Base-by-base conservation (phyloP, 2,797 vertebrate species). In the Lutjanus argentimaculatus region DNA sequence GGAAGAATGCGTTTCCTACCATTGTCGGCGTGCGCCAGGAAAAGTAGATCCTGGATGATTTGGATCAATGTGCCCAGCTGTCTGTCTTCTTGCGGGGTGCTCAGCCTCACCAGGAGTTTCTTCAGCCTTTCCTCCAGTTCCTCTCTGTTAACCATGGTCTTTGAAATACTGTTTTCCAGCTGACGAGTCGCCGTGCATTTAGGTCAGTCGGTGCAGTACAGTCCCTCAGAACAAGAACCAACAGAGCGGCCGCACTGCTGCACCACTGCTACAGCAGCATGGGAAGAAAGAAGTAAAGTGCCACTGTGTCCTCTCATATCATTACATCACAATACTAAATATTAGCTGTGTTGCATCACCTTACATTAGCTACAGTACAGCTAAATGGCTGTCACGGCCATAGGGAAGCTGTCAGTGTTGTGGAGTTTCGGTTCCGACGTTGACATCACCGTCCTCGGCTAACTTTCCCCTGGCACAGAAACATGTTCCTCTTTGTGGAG, bases 101-200 rank as follows among this genome's bases (percentile, higher is more conserved):
- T 95, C 61, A 99, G 93, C 62, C 98, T 95, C 69, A 98, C 98
- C 16, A 98, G 72, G 1, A 99, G 96, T 61, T 97, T 99, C 90
- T 88, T 96, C 67, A 99, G 82, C 63, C 92, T 93, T 68, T 96
- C 95, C 30, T 95, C 94, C 74, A 95, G 57, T 25, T 96, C 95
- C 72, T 95, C 95, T 51, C 43, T 87, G 85, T 92, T 83, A 30
- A 84, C 93, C 96, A 97, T 96, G 66, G 16, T 92, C 81, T 67
- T 49, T 67, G 16, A 79, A 65, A 16, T 10, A 19, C 62, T 19
- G 63, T 19, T 78, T 49, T 21, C 68, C 46, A 36, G 53, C 67
- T 51, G 77, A 48, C 25, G 61, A 42, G 65, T 65, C 58, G 51
- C 70, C 30, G 67, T 48, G 73, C 91, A 86, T 87, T 77, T 49